These are phyloP conservation scores for Drosophila miranda DNA, from an alignment of 1,140 invertebrate species.

Conservation along the genomic window DNA sequence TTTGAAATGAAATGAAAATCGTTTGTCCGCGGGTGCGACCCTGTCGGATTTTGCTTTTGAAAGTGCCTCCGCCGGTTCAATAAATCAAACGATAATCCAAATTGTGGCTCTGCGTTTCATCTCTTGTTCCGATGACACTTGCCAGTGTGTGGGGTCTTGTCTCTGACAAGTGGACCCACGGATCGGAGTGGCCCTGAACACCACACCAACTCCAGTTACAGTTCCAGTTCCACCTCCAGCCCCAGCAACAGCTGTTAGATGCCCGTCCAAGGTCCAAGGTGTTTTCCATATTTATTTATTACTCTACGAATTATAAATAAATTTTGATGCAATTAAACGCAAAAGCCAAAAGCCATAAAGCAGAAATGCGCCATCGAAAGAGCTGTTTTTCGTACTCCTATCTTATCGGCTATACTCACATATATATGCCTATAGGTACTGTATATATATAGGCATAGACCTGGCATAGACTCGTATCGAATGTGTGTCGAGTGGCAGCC, in stretches of 20 bases:
- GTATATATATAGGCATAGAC: no score
- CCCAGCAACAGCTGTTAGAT: no score
- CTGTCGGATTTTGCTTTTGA: conserved; percentile 41
- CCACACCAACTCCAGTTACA: no score
- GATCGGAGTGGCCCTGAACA: conserved; percentile 48
- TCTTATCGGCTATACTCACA: conserved; percentile 50
- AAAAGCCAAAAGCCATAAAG: conserved; percentile 26
- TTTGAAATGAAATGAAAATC: conserved; percentile 42
- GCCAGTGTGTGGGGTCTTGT: conserved; percentile 34
- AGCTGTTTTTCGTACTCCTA: conserved; percentile 29
- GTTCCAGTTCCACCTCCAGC: no score
- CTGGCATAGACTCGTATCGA: no score
- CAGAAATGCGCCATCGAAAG: conserved; percentile 32
- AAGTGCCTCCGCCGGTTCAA: conserved; percentile 54
- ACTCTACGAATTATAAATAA: conserved; percentile 51
- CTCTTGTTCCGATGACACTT: conserved; percentile 65
- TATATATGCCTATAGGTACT: neutral
- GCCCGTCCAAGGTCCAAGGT: conserved; percentile 29
- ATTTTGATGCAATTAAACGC: conserved; percentile 63
- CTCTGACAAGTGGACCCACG: conserved; percentile 13
- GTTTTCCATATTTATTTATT: conserved; percentile 2
- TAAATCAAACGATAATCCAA: conserved; percentile 73
- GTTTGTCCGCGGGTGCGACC: conserved; percentile 18
- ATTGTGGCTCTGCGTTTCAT: conserved; percentile 36
- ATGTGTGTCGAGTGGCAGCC: conserved; percentile 20